phyloP scores from a whole-genome alignment of 2,113 vertebrate species.

The Crotalus tigris region DNA sequence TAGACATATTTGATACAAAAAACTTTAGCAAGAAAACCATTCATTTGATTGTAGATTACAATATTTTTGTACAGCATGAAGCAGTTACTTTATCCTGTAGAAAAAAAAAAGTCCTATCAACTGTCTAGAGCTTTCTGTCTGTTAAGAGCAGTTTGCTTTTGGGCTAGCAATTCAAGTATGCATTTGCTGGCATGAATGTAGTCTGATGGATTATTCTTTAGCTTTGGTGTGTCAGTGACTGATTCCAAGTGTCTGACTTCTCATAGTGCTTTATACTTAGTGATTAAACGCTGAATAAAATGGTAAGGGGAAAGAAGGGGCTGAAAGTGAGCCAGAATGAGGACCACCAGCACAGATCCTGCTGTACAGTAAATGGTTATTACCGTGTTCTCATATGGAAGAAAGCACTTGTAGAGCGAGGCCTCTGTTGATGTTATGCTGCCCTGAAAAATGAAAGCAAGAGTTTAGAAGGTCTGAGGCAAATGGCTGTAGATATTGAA shows the following conservation, averaged over 20 bases:
- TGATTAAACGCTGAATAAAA: conserved; percentile 77
- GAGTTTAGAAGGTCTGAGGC: not conserved
- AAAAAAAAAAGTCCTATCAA: conserved; percentile 42
- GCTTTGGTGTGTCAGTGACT: conserved; percentile 61
- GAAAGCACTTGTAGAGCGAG: conserved; percentile 84
- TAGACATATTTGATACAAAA: conserved; percentile 72
- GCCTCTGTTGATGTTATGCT: conserved; percentile 76
- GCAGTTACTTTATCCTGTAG: conserved; percentile 59
- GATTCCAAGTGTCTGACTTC: conserved; percentile 59
- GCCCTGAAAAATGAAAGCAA: conserved; percentile 68
- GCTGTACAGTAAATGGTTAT: conserved; percentile 76
- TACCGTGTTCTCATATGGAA: conserved; percentile 83
- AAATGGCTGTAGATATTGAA: not conserved
- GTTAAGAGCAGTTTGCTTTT: conserved; percentile 54
- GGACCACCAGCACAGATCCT: conserved; percentile 68
- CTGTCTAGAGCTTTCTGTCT: conserved; percentile 60
- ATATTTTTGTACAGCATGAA: conserved; percentile 71
- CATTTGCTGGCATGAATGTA: conserved; percentile 61
- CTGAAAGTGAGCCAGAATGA: conserved; percentile 70
- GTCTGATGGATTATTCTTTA: conserved; percentile 64
- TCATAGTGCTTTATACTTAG: conserved; percentile 81
- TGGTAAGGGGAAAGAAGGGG: conserved; percentile 72
- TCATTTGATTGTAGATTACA: conserved; percentile 66
- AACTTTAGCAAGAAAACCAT: conserved; percentile 64
- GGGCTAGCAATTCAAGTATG: conserved; percentile 55